These are phyloP conservation scores for Cuniculus paca DNA, from an alignment of 2,797 vertebrate species.

Conservation along the genomic window DNA sequence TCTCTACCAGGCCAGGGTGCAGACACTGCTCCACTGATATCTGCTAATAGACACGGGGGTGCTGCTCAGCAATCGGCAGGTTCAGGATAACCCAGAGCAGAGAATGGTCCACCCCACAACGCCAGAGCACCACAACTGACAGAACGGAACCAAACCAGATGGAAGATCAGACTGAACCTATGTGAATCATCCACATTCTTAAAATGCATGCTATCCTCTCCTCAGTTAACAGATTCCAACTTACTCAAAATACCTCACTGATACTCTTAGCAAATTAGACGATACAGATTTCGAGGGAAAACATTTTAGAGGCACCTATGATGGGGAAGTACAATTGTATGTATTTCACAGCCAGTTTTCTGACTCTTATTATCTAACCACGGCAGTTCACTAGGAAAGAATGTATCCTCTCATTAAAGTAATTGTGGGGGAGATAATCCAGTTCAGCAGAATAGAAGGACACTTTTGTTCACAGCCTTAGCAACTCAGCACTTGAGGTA, in stretches of 20 bases:
- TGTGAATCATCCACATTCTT: not conserved
- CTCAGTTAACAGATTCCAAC: not conserved
- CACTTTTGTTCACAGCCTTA: not conserved
- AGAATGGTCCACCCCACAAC: not conserved
- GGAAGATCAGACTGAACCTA: not conserved
- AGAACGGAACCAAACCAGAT: not conserved
- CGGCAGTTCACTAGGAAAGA: not conserved
- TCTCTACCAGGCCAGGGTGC: accelerated
- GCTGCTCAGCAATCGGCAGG: not conserved
- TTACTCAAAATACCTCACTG: not conserved
- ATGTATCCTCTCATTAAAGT: not conserved
- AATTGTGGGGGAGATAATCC: not conserved
- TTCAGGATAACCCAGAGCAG: accelerated
- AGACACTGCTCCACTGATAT: accelerated
- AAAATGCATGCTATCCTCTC: not conserved
- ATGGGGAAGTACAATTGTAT: not conserved
- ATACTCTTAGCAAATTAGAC: not conserved
- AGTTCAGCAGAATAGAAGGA: not conserved
- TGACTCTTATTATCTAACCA: not conserved
- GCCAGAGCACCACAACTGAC: not conserved
- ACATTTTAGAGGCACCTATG: not conserved
- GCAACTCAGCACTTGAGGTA: not conserved
- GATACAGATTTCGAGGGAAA: not conserved
- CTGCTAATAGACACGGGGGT: not conserved
- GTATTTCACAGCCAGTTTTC: not conserved